Percentiles rank a stretch among this genome's conserved stretches.
Conservation (phyloP, 2,888 invertebrate genomes). For the Diogma glabrata region DNA sequence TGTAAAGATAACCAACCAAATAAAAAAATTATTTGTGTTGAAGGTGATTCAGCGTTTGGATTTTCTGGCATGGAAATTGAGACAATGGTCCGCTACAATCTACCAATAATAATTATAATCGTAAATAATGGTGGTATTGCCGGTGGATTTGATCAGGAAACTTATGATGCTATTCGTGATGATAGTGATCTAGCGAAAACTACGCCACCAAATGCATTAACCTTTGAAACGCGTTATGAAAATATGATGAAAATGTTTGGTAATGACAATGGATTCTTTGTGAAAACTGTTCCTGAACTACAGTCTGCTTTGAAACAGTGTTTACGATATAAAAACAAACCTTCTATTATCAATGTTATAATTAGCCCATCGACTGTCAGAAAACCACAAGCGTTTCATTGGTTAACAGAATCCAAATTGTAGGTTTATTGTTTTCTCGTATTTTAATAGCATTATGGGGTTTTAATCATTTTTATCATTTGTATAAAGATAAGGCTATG, state of each 20-base stretch:
- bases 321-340: slow-evolving; percentile 56
- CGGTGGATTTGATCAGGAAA: slow-evolving; percentile 68
- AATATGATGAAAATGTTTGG: slow-evolving; percentile 82
- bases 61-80: slow-evolving; percentile 98
- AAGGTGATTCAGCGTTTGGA: slow-evolving; percentile 96
- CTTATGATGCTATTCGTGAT: slow-evolving; percentile 55
- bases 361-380: slow-evolving; percentile 81
- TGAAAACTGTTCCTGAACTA: slow-evolving; percentile 65
- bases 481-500: too few species aligned
- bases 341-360: slow-evolving; percentile 81
- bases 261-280: slow-evolving; percentile 60
- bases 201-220: slow-evolving; percentile 72
- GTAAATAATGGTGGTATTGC: slow-evolving; percentile 96
- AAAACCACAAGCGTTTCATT: slow-evolving; percentile 81
- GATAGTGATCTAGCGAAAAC: slow-evolving; percentile 65
- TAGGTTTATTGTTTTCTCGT: too few species aligned
- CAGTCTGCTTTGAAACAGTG: slow-evolving; percentile 55
- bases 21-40: slow-evolving; percentile 83
- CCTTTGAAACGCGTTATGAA: slow-evolving; percentile 74
- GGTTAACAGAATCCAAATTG: slow-evolving; percentile 87
- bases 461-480: too few species aligned
- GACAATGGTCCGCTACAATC: slow-evolving; percentile 86
- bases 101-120: slow-evolving; percentile 81
- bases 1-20: slow-evolving; percentile 69
- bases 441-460: too few species aligned